A percentile compares a stretch with the other conserved stretches of the same genome.
Conservation (phyloP, 2,888 invertebrate genomes). For the Mythimna albipuncta region DNA sequence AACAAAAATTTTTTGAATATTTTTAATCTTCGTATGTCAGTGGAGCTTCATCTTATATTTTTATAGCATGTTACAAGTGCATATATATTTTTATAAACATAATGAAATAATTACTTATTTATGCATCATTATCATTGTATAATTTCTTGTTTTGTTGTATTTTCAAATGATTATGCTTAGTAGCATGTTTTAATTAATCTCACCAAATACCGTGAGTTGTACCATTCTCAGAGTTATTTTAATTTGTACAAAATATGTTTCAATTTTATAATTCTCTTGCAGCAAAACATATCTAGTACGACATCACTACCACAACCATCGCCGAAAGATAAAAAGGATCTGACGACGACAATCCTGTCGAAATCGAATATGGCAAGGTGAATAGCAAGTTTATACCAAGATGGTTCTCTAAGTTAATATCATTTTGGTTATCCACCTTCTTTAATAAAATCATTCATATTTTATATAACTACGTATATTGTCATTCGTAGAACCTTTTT, state of each 20-base stretch:
- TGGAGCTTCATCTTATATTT: slow-evolving; percentile 7
- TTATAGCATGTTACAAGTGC: slow-evolving; percentile 35
- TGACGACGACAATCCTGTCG: slow-evolving; percentile 91
- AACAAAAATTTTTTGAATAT: not conserved
- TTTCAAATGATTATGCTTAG: slow-evolving; percentile 21
- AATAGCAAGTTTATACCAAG: slow-evolving; percentile 51
- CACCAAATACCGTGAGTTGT: slow-evolving; percentile 57
- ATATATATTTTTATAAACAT: not conserved
- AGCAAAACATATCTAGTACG: slow-evolving; percentile 91
- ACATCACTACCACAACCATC: slow-evolving; percentile 86
- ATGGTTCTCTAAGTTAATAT: not conserved
- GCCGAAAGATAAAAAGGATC: slow-evolving; percentile 92
- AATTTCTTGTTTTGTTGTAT: slow-evolving; percentile 12
- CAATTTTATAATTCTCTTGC: slow-evolving; percentile 62
- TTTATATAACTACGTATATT: too few relatives aligned
- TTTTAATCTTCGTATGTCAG: not conserved
- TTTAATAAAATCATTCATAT: not conserved
- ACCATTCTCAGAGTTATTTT: slow-evolving; percentile 1
- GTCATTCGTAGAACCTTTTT: not conserved
- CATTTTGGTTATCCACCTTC: too few relatives aligned
- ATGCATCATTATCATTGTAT: slow-evolving; percentile 7
- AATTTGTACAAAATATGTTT: not conserved
- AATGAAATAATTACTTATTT: slow-evolving; percentile 9
- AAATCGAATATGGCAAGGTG: slow-evolving; percentile 96
- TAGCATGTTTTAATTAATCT: slow-evolving; percentile 60